phyloP scores from a whole-genome alignment of 2,113 vertebrate species.

The Cnemophilus loriae region DNA sequence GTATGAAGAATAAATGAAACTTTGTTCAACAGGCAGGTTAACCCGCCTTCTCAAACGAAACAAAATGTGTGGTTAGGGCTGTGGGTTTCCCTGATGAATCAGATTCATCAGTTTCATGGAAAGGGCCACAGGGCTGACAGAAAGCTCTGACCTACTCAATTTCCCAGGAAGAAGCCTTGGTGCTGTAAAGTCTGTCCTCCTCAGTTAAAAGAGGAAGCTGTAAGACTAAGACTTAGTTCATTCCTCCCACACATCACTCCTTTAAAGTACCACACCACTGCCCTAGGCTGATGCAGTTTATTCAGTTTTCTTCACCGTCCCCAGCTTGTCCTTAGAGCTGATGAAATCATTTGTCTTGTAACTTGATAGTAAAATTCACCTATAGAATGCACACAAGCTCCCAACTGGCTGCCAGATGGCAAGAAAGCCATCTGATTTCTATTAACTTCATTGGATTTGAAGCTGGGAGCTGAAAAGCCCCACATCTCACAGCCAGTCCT shows the following conservation, averaged over 20 bases:
- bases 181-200: background rate
- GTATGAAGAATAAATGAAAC: background rate
- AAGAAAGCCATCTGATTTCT: background rate
- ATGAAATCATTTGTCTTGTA: background rate
- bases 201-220: background rate
- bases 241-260: background rate
- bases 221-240: background rate
- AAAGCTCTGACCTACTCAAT: background rate
- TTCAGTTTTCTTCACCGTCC: background rate
- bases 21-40: background rate
- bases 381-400: background rate
- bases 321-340: background rate
- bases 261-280: background rate
- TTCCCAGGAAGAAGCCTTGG: background rate
- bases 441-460: background rate
- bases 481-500: background rate
- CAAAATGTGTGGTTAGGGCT: background rate
- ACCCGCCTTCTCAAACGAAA: background rate
- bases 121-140: background rate
- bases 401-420: background rate
- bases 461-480: background rate
- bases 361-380: background rate
- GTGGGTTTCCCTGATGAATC: background rate
- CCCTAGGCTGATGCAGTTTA: background rate
- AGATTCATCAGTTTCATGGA: background rate